Conservation (phyloP, 2,113 vertebrate genomes). For the Microcebus lehilahytsara region DNA sequence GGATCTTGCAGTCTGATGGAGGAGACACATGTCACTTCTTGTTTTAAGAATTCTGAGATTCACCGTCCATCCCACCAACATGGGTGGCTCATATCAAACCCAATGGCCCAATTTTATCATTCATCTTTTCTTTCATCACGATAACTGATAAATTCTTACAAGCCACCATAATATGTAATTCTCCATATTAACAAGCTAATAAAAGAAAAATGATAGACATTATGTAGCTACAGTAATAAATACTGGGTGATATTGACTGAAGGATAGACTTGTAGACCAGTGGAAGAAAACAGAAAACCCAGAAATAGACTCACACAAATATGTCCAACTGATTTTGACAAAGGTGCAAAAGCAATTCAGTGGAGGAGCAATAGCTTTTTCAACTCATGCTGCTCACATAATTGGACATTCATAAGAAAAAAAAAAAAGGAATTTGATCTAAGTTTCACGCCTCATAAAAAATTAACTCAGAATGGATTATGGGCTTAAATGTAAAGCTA, state of each 20-base stretch:
- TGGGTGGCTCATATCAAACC: not conserved
- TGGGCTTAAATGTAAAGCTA: not conserved
- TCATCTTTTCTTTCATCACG: not conserved
- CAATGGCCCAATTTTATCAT: not conserved
- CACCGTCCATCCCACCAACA: not conserved
- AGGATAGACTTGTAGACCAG: not conserved
- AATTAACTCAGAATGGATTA: not conserved
- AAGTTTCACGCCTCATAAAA: not conserved
- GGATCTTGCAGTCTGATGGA: not conserved
- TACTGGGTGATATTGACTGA: not conserved
- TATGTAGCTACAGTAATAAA: not conserved
- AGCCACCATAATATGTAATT: not conserved
- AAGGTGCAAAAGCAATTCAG: not conserved
- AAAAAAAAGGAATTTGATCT: not conserved
- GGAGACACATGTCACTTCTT: not conserved
- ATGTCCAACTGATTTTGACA: not conserved
- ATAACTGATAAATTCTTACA: not conserved
- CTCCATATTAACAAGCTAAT: not conserved
- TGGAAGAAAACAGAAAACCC: not conserved
- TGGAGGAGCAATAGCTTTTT: not conserved
- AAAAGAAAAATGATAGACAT: not conserved
- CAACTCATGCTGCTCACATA: not conserved
- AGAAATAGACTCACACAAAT: not conserved
- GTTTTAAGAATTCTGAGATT: not conserved
- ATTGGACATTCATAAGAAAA: not conserved